Base-by-base conservation (phyloP, 2,888 invertebrate species). In the Argyresthia albistria region DNA sequence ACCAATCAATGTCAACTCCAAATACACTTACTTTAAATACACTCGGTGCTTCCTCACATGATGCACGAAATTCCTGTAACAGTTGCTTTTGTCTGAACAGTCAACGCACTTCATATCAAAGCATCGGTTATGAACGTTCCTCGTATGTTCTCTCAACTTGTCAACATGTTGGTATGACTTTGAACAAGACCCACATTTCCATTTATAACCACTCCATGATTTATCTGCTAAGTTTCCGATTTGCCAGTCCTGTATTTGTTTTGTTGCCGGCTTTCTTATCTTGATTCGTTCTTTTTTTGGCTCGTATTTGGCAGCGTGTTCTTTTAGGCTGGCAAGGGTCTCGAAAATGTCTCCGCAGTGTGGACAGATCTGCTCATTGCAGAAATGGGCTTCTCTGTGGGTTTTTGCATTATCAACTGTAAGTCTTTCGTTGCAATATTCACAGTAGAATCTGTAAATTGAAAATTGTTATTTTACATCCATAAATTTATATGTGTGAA, bases 21-120 rank as follows among this genome's bases (percentile, higher is more conserved):
- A n/a, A 25, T 25, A 25, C 2, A 25, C 25, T 43, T 42, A 89
- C 62, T 87, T 86, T 45, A 89, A 69, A 56, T 82, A 80, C 36
- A 78, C 76, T 59, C 88, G 77, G 64, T 90, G 90, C 16, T 82
- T 73, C 56, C 80, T 77, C 0, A 89, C 88, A 60, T 90, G 90
- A 8, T 82, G 78, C n/a, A 90, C 65, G 62, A 90, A 90, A 37
- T 88, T 86, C 57, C 80, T 80, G 66, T 89, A 89, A 63, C 89
- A 89, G 51, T 86, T 80, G 58, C 88, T 90, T 9, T 89, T 79
- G 75, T 90, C 90, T 43, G 88, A 87, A 60, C 90, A 90, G 61
- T 89, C 88, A 37, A 83, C 84, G 62, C 90, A 90, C 65, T 87
- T 80, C 61, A 88, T 90, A 57, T 86, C 83, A 1, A 88, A 73